Evolutionary conservation across 2,797 vertebrate species (phyloP).

Genomic region (Clarias laeviceps): DNA sequence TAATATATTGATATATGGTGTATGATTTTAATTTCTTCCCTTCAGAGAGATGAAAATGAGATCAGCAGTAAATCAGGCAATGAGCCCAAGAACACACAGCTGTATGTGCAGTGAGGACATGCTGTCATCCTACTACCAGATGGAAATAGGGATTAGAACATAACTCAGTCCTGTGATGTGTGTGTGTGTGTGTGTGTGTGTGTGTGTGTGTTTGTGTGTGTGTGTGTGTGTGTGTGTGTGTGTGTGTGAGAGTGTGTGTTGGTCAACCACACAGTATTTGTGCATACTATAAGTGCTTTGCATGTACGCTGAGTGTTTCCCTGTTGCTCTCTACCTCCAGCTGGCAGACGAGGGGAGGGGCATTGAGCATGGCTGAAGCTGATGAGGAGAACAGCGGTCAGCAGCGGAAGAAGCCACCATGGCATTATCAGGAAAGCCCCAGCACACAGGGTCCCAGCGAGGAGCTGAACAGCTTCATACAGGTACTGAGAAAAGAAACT

Average conservation of each 20-base stretch:
- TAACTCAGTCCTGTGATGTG: slow-evolving; percentile 23
- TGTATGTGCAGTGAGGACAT: slow-evolving; percentile 5
- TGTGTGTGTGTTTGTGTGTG: no score
- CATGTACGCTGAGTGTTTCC: slow-evolving; percentile 25
- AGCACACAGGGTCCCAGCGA: slow-evolving; percentile 70
- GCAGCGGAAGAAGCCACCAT: slow-evolving; percentile 91
- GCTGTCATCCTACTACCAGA: slow-evolving; percentile 25
- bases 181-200: background rate
- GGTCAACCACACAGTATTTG: slow-evolving; percentile 17
- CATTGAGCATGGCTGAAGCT: slow-evolving; percentile 79
- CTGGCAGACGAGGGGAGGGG: slow-evolving; percentile 69
- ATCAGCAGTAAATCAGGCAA: slow-evolving; percentile 20
- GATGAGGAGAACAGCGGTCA: slow-evolving; percentile 79
- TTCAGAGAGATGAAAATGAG: slow-evolving; percentile 8
- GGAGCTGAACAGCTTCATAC: slow-evolving; percentile 71
- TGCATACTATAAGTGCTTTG: slow-evolving; percentile 26
- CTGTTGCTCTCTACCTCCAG: slow-evolving; percentile 49
- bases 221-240: no score
- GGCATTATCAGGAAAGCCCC: slow-evolving; percentile 90
- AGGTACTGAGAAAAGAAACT: slow-evolving; percentile 69
- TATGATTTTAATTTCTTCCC: background rate
- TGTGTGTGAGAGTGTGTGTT: slow-evolving; percentile 17
- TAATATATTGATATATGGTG: background rate
- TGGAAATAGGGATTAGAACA: slow-evolving; percentile 38
- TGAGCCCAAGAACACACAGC: background rate